These are phyloP conservation scores for Adelosebastes latens DNA, from an alignment of 2,797 vertebrate species.

Conservation along the genomic window DNA sequence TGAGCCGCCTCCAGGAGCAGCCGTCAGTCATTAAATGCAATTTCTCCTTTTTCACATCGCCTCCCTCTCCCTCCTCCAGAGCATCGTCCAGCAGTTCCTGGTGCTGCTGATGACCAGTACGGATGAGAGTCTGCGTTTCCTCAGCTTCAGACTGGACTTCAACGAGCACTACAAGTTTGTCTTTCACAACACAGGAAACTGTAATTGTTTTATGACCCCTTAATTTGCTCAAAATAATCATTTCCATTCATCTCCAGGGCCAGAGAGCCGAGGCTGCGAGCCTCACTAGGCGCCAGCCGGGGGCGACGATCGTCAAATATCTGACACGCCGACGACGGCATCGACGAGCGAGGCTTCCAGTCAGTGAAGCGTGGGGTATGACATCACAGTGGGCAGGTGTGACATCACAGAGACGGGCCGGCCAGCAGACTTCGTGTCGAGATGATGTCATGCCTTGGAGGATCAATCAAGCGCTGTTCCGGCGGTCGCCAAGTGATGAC, in stretches of 20 bases:
- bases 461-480: background rate
- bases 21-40: background rate
- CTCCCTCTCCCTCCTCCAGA: conserved; percentile 74
- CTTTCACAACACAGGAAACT: background rate
- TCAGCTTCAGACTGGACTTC: conserved; percentile 98
- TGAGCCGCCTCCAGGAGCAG: fast-evolving
- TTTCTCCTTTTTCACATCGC: background rate
- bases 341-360: background rate
- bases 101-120: conserved; percentile 91
- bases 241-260: conserved; percentile 79
- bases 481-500: conserved; percentile 49
- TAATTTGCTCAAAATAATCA: background rate
- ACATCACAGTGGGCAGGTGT: conserved; percentile 1
- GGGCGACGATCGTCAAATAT: conserved; percentile 88
- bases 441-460: conserved; percentile 59
- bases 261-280: conserved; percentile 90
- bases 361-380: conserved; percentile 5
- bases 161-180: conserved; percentile 93
- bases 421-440: conserved; percentile 2
- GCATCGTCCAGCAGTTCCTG: conserved; percentile 96
- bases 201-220: background rate
- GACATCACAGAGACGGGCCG: conserved; percentile 27
- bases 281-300: conserved; percentile 88
- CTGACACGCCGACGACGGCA: conserved; percentile 70
- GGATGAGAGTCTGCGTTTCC: conserved; percentile 95